Conservation (phyloP, 2,888 invertebrate genomes). For the Parthenolecanium corni region DNA sequence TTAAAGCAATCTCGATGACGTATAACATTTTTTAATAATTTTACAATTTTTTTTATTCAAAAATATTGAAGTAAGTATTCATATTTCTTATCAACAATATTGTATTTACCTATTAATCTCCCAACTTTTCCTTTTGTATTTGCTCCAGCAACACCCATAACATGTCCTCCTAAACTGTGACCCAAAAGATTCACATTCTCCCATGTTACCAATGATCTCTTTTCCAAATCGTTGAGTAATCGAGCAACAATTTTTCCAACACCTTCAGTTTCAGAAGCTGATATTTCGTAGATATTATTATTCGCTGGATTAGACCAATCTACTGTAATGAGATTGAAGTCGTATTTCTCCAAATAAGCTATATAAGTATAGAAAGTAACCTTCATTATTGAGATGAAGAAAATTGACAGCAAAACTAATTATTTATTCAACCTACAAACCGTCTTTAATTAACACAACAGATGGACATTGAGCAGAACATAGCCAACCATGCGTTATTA, state of each 20-base stretch:
- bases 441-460: conserved; percentile 29
- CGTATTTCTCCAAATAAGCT: conserved; percentile 39
- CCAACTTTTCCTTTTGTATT: conserved; percentile 29
- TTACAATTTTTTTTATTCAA: too few species aligned
- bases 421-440: conserved; percentile 1
- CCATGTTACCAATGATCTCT: conserved; percentile 33
- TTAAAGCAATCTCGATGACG: too few species aligned
- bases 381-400: not conserved
- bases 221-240: conserved; percentile 36
- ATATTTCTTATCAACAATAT: too few species aligned
- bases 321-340: conserved; percentile 43
- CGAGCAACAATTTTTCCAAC: conserved; percentile 35
- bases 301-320: conserved; percentile 41
- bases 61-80: too few species aligned
- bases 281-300: conserved; percentile 34
- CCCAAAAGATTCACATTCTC: conserved; percentile 34
- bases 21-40: too few species aligned
- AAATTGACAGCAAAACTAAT: not conserved
- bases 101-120: conserved; percentile 32
- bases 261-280: conserved; percentile 30
- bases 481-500: conserved; percentile 30
- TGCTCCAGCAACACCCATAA: conserved; percentile 31
- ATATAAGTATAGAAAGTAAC: conserved; percentile 5
- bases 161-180: conserved; percentile 33
- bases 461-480: conserved; percentile 7